These are phyloP conservation scores for Chrysopa pallens DNA, from an alignment of 1,140 invertebrate genomes.

Conservation along the genomic window DNA sequence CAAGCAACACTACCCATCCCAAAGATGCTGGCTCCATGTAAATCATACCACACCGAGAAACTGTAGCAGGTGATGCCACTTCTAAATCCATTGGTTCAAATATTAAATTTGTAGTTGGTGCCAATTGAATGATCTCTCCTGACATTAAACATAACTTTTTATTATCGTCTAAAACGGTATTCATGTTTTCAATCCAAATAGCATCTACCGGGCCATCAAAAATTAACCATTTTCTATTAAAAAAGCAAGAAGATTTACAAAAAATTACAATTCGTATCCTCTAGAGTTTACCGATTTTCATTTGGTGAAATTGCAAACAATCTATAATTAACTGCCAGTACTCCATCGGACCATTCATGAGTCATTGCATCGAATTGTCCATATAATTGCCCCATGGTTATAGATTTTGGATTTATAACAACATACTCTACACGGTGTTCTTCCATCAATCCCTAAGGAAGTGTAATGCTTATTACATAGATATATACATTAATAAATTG, in stretches of 20 bases:
- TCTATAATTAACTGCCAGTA: conserved; percentile 82
- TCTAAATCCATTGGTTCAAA: conserved; percentile 94
- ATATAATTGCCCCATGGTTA: conserved; percentile 91
- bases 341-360: conserved; percentile 88
- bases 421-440: conserved; percentile 80
- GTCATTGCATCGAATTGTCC: conserved; percentile 88
- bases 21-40: conserved; percentile 81
- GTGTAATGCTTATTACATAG: too few relatives aligned
- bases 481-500: too few relatives aligned
- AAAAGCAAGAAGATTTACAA: conserved; percentile 3
- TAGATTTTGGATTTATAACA: conserved; percentile 89
- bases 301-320: conserved; percentile 69
- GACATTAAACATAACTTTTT: conserved; percentile 88
- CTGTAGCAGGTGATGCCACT: conserved; percentile 70
- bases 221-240: conserved; percentile 81
- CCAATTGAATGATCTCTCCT: conserved; percentile 86
- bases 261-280: conserved; percentile 24
- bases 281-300: conserved; percentile 32
- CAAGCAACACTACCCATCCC: conserved; percentile 79
- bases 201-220: conserved; percentile 95
- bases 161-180: conserved; percentile 91
- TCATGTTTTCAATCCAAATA: conserved; percentile 96
- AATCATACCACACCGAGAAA: conserved; percentile 92
- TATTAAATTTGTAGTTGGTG: conserved; percentile 77
- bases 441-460: conserved; percentile 49